These are phyloP conservation scores for Pecten maximus DNA, from an alignment of 2,888 invertebrate species.

Conservation along the genomic window DNA sequence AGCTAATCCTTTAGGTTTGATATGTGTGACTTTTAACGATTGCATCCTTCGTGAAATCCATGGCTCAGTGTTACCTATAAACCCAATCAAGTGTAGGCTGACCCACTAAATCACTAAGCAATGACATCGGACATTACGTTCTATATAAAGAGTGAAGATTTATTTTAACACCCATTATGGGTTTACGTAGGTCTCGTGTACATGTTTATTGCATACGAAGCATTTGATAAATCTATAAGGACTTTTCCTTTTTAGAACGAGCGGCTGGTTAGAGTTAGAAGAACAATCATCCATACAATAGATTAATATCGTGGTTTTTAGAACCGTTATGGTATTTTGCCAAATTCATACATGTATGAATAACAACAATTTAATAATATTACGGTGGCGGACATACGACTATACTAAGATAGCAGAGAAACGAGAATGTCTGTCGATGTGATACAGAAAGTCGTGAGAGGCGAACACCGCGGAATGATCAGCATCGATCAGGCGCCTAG, in stretches of 20 bases:
- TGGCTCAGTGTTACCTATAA: too few relatives aligned
- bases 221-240: neutral
- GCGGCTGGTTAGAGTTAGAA: neutral
- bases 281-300: neutral
- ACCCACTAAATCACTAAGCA: neutral
- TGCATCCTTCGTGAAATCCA: too few relatives aligned
- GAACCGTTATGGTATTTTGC: neutral
- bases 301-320: neutral
- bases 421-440: neutral
- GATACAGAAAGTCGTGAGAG: neutral
- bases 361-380: neutral
- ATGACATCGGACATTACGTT: neutral
- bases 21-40: too few relatives aligned
- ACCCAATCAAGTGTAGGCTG: neutral
- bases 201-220: neutral
- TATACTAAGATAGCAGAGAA: neutral
- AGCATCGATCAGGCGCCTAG: neutral
- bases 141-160: neutral
- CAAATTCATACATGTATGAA: neutral
- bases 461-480: neutral
- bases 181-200: neutral
- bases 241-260: neutral
- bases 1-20: too few relatives aligned
- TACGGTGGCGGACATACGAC: neutral
- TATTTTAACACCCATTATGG: neutral